Evolutionary conservation across 1,140 invertebrate genomes (phyloP).

Genomic region (Trichogramma pretiosum): DNA sequence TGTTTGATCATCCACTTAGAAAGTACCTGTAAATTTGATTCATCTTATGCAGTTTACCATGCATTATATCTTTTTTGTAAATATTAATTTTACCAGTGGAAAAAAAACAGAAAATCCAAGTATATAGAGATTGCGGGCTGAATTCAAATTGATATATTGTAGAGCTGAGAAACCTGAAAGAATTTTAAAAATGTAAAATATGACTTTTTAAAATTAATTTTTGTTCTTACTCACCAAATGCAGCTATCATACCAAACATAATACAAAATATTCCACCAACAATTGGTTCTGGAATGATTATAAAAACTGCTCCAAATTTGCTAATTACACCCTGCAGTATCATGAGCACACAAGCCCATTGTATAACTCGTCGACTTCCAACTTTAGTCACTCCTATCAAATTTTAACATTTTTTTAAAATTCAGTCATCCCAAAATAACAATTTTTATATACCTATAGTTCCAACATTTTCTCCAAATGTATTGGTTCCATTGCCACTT

Average conservation of each 20-base stretch:
- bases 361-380: conserved; percentile 76
- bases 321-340: conserved; percentile 70
- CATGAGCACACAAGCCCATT: conserved; percentile 70
- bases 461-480: conserved; percentile 82
- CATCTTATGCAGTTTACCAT: background rate
- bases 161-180: conserved; percentile 63
- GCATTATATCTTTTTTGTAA: background rate
- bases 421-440: conserved; percentile 40
- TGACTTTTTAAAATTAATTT: background rate
- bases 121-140: conserved; percentile 75
- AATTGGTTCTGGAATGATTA: conserved; percentile 82
- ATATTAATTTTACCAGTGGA: conserved; percentile 51
- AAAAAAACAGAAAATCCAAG: conserved; percentile 83
- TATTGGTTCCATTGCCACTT: conserved; percentile 78
- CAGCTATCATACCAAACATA: conserved; percentile 79
- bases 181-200: conserved; percentile 19
- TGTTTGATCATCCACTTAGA: conserved; percentile 67
- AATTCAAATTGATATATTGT: conserved; percentile 74
- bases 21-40: conserved; percentile 44
- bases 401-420: background rate
- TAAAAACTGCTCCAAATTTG: conserved; percentile 77
- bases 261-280: conserved; percentile 80
- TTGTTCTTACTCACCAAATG: conserved; percentile 52
- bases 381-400: conserved; percentile 52
- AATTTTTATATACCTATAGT: conserved; percentile 57